These are phyloP conservation scores for Coreius guichenoti DNA, from an alignment of 2,797 vertebrate genomes.

Conservation along the genomic window DNA sequence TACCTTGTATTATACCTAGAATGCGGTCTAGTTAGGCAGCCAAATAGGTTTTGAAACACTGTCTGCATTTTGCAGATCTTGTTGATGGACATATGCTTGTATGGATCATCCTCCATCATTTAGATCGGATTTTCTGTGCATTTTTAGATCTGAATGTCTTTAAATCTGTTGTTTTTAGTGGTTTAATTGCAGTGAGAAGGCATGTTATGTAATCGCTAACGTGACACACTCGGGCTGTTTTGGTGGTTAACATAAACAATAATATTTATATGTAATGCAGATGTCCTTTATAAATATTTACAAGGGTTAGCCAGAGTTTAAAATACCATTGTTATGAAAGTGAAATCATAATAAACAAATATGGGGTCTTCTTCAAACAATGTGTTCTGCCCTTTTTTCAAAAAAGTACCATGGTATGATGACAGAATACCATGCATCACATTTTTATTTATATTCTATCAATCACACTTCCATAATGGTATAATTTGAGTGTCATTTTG, in stretches of 20 bases:
- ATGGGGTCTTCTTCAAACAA: not conserved
- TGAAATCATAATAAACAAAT: not conserved
- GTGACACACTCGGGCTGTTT: not conserved
- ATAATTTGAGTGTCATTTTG: not conserved
- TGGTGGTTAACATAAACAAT: not conserved
- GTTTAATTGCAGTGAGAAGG: not conserved
- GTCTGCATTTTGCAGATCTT: not conserved
- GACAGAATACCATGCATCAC: not conserved
- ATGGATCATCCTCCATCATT: not conserved
- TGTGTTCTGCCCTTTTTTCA: not conserved
- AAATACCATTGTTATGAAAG: not conserved
- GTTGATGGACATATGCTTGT: not conserved
- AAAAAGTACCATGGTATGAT: not conserved
- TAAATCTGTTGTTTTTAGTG: not conserved
- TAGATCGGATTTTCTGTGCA: not conserved
- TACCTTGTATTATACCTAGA: not conserved
- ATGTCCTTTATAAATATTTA: conserved; percentile 1
- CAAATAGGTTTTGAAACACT: not conserved
- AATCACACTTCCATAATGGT: not conserved
- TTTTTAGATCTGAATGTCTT: not conserved
- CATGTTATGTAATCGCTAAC: conserved; percentile 10
- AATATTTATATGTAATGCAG: not conserved
- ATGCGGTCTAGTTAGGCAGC: not conserved
- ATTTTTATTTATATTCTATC: not conserved
- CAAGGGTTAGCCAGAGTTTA: not conserved